Evolutionary conservation across 1,140 invertebrate genomes (phyloP).

Genomic region (Physella acuta): DNA sequence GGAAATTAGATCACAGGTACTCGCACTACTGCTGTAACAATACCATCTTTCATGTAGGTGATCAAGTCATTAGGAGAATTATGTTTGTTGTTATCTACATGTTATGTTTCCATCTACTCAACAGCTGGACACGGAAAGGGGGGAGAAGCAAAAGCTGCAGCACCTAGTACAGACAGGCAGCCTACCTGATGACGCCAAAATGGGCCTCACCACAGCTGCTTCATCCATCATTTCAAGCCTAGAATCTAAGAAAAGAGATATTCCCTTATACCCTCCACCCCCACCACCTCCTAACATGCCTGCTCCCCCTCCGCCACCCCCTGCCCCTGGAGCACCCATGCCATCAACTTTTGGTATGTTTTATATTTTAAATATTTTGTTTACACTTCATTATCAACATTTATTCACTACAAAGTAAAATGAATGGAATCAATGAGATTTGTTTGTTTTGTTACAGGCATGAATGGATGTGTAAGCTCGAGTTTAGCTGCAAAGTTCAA

Average conservation of each 20-base stretch:
- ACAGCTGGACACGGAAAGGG: conserved; percentile 78
- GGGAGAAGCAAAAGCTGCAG: conserved; percentile 79
- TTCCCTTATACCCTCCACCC: conserved; percentile 43
- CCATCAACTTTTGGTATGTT: no score
- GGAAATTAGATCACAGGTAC: conserved; percentile 71
- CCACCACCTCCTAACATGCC: conserved; percentile 36
- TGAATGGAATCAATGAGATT: background rate
- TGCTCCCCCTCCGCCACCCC: conserved; percentile 52
- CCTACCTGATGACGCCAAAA: conserved; percentile 88
- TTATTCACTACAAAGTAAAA: background rate
- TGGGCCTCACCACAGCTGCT: conserved; percentile 39
- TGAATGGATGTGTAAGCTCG: conserved; percentile 8
- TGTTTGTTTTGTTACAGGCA: background rate
- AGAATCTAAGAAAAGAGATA: conserved; percentile 24
- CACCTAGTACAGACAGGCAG: conserved; percentile 80
- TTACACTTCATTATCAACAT: background rate
- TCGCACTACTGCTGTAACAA: no score
- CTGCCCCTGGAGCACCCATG: conserved; percentile 37
- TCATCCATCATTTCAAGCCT: conserved; percentile 62
- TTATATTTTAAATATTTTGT: no score
- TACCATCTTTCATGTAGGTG: no score
- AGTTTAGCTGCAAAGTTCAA: conserved; percentile 64
- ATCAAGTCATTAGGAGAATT: no score
- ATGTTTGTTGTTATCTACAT: no score
- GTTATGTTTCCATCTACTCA: no score